These are phyloP conservation scores for Lathamus discolor DNA, from an alignment of 2,113 vertebrate genomes.

Conservation along the genomic window DNA sequence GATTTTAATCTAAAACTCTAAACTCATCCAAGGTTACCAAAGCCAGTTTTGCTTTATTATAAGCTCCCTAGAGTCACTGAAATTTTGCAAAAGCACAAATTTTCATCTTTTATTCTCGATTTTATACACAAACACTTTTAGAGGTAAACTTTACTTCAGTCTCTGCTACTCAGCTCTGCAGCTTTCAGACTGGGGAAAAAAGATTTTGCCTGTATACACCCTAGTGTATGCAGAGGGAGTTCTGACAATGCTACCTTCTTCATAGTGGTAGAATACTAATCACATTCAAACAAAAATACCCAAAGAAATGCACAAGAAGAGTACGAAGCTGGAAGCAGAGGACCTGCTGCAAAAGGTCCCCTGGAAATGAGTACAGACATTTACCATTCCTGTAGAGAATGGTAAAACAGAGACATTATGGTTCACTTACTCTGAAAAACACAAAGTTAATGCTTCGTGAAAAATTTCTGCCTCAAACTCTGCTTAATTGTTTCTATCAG, in stretches of 20 bases:
- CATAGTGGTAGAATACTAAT: not conserved
- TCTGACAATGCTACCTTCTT: not conserved
- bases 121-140: not conserved
- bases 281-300: not conserved
- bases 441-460: not conserved
- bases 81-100: not conserved
- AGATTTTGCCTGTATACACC: not conserved
- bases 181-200: not conserved
- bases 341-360: not conserved
- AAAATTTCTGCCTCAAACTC: not conserved
- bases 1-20: constrained; percentile 8
- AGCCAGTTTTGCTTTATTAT: not conserved
- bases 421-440: not conserved
- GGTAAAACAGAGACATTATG: not conserved
- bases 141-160: not conserved
- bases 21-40: not conserved
- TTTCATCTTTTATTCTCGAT: not conserved
- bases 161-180: not conserved
- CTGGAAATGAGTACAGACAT: not conserved
- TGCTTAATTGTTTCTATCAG: not conserved
- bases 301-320: not conserved
- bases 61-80: not conserved
- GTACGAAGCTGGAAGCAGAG: not conserved
- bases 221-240: not conserved
- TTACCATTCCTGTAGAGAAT: not conserved